phyloP scores from a whole-genome alignment of 2,888 invertebrate genomes.

The Euplagia quadripunctaria region DNA sequence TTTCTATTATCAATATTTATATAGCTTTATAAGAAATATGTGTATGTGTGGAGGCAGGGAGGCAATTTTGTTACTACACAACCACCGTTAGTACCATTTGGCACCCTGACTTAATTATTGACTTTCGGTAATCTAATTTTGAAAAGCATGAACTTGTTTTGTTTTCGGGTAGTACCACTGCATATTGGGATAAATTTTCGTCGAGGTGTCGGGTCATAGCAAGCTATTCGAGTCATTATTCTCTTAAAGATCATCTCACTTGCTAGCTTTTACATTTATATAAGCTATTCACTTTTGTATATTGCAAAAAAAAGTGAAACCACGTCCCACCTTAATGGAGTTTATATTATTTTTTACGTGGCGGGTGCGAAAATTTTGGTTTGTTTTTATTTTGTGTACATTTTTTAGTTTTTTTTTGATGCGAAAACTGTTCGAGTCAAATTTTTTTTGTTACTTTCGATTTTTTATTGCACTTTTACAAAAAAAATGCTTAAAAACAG shows the following conservation, averaged over 20 bases:
- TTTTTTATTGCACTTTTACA: background rate
- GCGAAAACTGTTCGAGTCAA: background rate
- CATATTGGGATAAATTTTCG: background rate
- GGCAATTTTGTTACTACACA: background rate
- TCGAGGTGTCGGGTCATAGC: slow-evolving; percentile 8
- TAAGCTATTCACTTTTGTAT: slow-evolving; percentile 20
- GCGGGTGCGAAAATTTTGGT: slow-evolving; percentile 43
- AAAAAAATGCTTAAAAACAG: background rate
- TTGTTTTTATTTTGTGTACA: background rate
- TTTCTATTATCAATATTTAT: slow-evolving; percentile 2
- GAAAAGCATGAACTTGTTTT: slow-evolving; percentile 11
- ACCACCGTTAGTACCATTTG: background rate
- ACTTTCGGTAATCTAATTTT: background rate
- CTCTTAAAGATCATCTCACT: slow-evolving; percentile 21
- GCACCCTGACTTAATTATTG: background rate
- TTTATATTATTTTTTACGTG: slow-evolving; percentile 24
- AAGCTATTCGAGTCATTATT: slow-evolving; percentile 7
- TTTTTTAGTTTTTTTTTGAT: background rate
- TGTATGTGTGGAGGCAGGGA: background rate
- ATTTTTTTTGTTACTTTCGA: too few relatives aligned
- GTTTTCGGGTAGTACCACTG: background rate
- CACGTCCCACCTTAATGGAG: slow-evolving; percentile 6
- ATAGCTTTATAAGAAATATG: background rate
- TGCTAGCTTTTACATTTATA: slow-evolving; percentile 32
- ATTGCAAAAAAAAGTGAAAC: slow-evolving; percentile 15